phyloP scores from a whole-genome alignment of 2,113 vertebrate species.

The Chaetorhynchus papuensis region DNA sequence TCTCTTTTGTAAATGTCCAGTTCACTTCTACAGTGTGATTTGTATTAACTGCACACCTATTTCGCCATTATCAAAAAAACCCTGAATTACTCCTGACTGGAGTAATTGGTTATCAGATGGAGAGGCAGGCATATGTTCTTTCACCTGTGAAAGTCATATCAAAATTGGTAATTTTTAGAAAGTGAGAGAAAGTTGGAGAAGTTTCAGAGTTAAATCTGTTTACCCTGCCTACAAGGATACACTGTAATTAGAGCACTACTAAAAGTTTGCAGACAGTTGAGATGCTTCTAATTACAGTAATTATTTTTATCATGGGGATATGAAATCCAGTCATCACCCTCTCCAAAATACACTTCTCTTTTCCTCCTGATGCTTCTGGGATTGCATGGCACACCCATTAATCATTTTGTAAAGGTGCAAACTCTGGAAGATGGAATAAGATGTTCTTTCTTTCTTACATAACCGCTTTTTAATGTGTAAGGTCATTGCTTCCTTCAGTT shows the following conservation, averaged over 20 bases:
- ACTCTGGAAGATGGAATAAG: not conserved
- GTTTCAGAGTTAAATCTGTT: not conserved
- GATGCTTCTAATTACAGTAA: not conserved
- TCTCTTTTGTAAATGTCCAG: not conserved
- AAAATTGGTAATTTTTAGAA: not conserved
- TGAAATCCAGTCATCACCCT: not conserved
- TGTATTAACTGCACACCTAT: not conserved
- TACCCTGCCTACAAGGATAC: not conserved
- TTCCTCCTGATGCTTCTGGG: not conserved
- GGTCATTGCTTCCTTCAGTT: not conserved
- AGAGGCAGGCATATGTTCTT: not conserved
- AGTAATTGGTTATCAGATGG: not conserved
- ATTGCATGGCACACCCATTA: not conserved
- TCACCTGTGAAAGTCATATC: fast-evolving
- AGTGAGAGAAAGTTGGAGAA: not conserved
- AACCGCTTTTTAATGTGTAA: not conserved
- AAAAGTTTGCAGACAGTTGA: not conserved
- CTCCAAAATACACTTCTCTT: not conserved
- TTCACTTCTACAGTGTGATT: not conserved
- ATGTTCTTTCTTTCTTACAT: not conserved
- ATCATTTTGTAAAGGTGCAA: not conserved
- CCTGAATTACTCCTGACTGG: too few relatives aligned
- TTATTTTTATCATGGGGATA: not conserved
- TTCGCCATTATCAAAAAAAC: not conserved
- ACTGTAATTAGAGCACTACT: not conserved